Evolutionary conservation across 2,888 invertebrate species (phyloP).

Genomic region (Mongoloraphidia duomilia): DNA sequence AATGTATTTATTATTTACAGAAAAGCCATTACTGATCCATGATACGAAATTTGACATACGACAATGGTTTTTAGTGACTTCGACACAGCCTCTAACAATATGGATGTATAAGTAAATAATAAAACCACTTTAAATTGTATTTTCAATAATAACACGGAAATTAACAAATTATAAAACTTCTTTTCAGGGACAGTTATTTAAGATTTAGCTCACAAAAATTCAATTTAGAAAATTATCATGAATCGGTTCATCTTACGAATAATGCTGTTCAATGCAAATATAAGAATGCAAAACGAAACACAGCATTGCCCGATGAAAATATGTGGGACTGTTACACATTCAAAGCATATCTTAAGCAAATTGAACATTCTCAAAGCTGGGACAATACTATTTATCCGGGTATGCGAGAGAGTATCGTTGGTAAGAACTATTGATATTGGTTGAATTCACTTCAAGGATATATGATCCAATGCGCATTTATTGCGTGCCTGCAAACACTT

Average conservation of each 20-base stretch:
- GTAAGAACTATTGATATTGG: background rate
- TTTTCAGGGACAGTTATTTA: slow-evolving; percentile 70
- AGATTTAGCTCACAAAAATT: slow-evolving; percentile 86
- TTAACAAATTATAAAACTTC: slow-evolving; percentile 9
- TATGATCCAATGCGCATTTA: too few species aligned
- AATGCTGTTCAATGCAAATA: slow-evolving; percentile 88
- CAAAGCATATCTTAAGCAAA: slow-evolving; percentile 45
- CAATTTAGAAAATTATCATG: slow-evolving; percentile 74
- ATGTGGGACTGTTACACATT: slow-evolving; percentile 91
- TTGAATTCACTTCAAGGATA: too few species aligned
- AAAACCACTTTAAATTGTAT: background rate
- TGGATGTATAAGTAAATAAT: slow-evolving; percentile 75
- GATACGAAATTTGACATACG: slow-evolving; percentile 90
- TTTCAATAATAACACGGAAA: background rate
- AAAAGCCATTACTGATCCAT: slow-evolving; percentile 75
- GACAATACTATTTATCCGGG: slow-evolving; percentile 76
- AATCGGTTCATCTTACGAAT: slow-evolving; percentile 85
- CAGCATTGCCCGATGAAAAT: slow-evolving; percentile 72
- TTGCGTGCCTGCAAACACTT: background rate
- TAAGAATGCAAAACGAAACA: slow-evolving; percentile 54
- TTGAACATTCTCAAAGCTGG: slow-evolving; percentile 68
- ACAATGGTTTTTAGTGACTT: slow-evolving; percentile 89
- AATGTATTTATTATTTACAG: slow-evolving; percentile 35
- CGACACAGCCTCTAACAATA: slow-evolving; percentile 76
- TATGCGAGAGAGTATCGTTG: slow-evolving; percentile 28